Conservation (phyloP, 2,113 vertebrate species). For the Chaetodon trifascialis region DNA sequence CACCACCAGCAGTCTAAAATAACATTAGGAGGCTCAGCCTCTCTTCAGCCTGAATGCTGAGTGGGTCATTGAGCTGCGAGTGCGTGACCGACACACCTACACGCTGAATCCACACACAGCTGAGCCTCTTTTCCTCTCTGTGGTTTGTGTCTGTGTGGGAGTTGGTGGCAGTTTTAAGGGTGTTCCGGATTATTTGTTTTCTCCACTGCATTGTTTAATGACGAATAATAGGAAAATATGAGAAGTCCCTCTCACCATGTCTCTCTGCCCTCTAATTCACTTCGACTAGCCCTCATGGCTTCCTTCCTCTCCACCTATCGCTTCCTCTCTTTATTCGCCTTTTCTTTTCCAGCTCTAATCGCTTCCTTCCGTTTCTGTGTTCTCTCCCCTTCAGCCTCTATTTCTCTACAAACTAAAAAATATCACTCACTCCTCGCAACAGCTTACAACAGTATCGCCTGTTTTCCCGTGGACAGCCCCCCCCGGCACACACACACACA, state of each 20-base stretch:
- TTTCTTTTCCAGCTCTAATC: conserved; percentile 54
- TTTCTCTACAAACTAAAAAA: conserved; percentile 5
- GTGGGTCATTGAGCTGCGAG: conserved; percentile 55
- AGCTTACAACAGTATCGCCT: conserved; percentile 40
- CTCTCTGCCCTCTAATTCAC: conserved; percentile 4
- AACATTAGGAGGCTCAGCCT: conserved; percentile 22
- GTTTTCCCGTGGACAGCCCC: conserved; percentile 31
- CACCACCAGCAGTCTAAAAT: conserved; percentile 35
- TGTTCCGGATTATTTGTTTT: conserved; percentile 41
- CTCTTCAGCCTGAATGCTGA: conserved; percentile 57
- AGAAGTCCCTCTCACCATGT: conserved; percentile 3
- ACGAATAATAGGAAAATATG: background rate
- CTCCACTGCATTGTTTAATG: conserved; percentile 1
- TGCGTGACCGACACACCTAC: conserved; percentile 47
- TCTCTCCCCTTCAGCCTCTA: conserved; percentile 12
- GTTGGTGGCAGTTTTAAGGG: conserved; percentile 17
- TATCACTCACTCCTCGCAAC: conserved; percentile 34
- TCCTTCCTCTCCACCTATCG: conserved; percentile 48
- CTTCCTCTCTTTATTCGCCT: conserved; percentile 55
- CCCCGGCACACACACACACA: background rate
- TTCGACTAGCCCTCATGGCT: conserved; percentile 6
- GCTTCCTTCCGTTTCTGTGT: conserved; percentile 44
- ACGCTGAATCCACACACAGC: conserved; percentile 22
- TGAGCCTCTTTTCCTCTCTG: conserved; percentile 2
- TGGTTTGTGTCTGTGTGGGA: conserved; percentile 40